phyloP scores from a whole-genome alignment of 2,113 vertebrate genomes.

The Cichladusa arquata region DNA sequence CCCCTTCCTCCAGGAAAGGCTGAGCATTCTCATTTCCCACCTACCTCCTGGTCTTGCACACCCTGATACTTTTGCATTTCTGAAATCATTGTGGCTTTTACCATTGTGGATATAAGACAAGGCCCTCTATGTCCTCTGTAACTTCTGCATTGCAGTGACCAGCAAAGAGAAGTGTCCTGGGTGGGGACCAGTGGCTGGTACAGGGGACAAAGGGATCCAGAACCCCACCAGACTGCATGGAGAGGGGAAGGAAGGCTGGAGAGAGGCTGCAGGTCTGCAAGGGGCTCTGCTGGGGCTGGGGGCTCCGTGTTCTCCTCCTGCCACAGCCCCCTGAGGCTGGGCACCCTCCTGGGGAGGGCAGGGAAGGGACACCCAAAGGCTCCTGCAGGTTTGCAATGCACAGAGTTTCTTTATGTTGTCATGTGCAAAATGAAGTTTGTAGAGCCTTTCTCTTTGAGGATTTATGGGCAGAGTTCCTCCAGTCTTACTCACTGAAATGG shows the following conservation, averaged over 20 bases:
- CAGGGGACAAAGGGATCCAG: background rate
- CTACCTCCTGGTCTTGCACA: background rate
- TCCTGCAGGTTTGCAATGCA: background rate
- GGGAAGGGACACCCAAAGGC: background rate
- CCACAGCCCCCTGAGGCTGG: background rate
- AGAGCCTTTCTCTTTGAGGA: background rate
- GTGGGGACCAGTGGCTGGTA: background rate
- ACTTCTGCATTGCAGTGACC: fast-evolving
- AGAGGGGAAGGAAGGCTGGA: background rate
- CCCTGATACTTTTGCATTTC: background rate
- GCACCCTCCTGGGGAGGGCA: background rate
- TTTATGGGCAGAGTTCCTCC: background rate
- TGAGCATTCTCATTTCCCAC: background rate
- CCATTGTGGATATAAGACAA: fast-evolving
- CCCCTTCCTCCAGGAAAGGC: background rate
- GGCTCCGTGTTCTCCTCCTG: background rate
- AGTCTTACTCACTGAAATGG: background rate
- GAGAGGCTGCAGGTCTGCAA: background rate
- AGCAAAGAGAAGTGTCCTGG: background rate
- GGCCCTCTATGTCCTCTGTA: background rate
- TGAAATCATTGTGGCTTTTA: background rate
- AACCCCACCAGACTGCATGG: background rate
- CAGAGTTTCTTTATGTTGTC: background rate
- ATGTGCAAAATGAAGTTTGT: background rate
- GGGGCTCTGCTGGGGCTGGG: background rate